Percentiles rank a stretch among this genome's conserved stretches.
Evolutionary conservation across 1,140 invertebrate genomes (phyloP).

Genomic region (Tetramorium alpestre): DNA sequence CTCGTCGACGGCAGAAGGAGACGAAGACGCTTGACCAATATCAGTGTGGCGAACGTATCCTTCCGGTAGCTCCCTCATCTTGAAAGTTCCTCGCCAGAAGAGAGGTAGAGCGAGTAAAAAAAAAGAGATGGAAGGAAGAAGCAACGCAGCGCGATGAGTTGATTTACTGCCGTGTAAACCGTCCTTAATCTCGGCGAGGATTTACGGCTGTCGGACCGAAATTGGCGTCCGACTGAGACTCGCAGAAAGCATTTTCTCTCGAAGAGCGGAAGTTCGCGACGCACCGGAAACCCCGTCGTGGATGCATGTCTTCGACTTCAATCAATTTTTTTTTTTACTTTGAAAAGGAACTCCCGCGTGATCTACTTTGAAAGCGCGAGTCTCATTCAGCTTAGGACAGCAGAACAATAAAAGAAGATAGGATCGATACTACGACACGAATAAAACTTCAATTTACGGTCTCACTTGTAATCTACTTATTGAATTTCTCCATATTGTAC

Average conservation of each 20-base stretch:
- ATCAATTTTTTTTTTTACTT: conserved; percentile 47
- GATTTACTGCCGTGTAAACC: conserved; percentile 76
- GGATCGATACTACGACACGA: not conserved
- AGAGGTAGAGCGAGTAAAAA: conserved; percentile 9
- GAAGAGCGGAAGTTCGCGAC: conserved; percentile 7
- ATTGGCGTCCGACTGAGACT: conserved; percentile 64
- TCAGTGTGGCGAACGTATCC: not conserved
- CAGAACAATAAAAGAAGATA: not conserved
- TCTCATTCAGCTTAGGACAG: not conserved
- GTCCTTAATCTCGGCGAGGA: conserved; percentile 74
- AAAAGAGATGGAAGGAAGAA: conserved; percentile 44
- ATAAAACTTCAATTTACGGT: not conserved
- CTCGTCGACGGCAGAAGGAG: conserved; percentile 39
- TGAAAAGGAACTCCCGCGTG: not conserved
- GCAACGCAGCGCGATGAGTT: conserved; percentile 66
- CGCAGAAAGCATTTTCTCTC: conserved; percentile 23
- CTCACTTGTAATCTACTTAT: not conserved
- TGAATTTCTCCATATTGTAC: not conserved
- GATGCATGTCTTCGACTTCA: conserved; percentile 8
- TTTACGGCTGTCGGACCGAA: conserved; percentile 69
- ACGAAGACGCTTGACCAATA: conserved; percentile 24
- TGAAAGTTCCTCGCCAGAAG: conserved; percentile 12
- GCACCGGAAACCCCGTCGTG: conserved; percentile 1
- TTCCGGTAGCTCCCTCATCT: conserved; percentile 20
- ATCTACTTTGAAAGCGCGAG: not conserved